phyloP scores from a whole-genome alignment of 23 tunicate genomes.

The Halocynthia aurantium region DNA sequence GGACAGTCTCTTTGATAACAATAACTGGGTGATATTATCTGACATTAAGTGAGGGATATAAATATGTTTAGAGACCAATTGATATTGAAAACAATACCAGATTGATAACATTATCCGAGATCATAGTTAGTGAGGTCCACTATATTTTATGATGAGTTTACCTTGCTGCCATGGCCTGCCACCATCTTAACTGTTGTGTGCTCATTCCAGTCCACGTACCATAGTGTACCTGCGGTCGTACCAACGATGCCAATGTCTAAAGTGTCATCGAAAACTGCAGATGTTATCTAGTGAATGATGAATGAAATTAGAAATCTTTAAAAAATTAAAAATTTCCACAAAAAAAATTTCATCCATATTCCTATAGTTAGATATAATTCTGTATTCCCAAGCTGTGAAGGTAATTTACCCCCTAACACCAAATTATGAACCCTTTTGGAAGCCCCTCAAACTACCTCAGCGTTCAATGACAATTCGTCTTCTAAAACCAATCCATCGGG shows the following conservation, averaged over 20 bases:
- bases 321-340: too few relatives aligned
- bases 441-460: constrained; percentile 33
- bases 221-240: constrained; percentile 51
- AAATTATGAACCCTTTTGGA: background rate
- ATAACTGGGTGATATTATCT: background rate
- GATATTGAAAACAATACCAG: too few relatives aligned
- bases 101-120: too few relatives aligned
- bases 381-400: background rate
- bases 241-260: constrained; percentile 83
- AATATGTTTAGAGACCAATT: too few relatives aligned
- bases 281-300: constrained; percentile 37
- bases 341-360: too few relatives aligned
- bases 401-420: background rate
- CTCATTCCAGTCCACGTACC: constrained; percentile 81
- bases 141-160: background rate
- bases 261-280: constrained; percentile 67
- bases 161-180: constrained; percentile 57
- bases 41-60: too few relatives aligned
- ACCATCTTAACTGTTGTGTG: constrained; percentile 57
- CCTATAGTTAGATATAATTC: too few relatives aligned
- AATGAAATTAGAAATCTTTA: constrained; percentile 1
- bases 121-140: too few relatives aligned
- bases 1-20: too few relatives aligned
- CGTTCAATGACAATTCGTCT: constrained; percentile 53
- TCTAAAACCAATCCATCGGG: constrained; percentile 41